Base-by-base conservation (phyloP, 2,888 invertebrate species). In the Rhagonycha fulva region DNA sequence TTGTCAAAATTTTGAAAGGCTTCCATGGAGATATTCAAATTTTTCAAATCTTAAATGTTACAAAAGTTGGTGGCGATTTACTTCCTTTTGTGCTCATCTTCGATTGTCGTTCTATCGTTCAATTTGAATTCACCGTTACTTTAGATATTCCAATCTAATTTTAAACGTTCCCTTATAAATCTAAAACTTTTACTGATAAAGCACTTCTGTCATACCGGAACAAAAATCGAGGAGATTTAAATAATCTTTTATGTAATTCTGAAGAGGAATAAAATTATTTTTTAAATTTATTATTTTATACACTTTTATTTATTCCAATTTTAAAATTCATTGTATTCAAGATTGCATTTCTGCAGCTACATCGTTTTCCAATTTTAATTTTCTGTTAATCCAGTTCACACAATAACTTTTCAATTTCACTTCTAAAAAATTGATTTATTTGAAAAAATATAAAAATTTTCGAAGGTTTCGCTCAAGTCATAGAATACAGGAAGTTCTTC, bases 201-300 rank as follows among this genome's bases (percentile, higher is more conserved):
- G 71, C 66, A 63, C 71, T 63, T 32, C 71, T 66, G 66, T 71
- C 71, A 60, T 71, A 66, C 66, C 71, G 23, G 71, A 71, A 66
- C 71, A 71, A 71, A 63, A 66, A 32, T 71, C 47, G 61, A 71
- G 19, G 71, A 66, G 66, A 71, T 71, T 66, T 71, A 11, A 71
- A 71, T 71, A 71, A 66, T 66, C 23, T 66, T 66, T 66, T 24
- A 66, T 47, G 47, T 47, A 47, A 47, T 47, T 5, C 47, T 7
- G 47, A 47, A 47, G 47, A 47, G 47, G 47, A 47, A 47, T 47
- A 47, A 47, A 47, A 47, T 47, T 47, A 47, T 47, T 47, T 47
- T 47, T 47, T 47, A 47, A 47, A 47, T n/a, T 47, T 47, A 47
- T 47, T 47, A 47, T n/a, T 47, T 47, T n/a, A n/a, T 7, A 47